Conservation (phyloP, 1,140 invertebrate genomes). For the Dermatophagoides farinae region DNA sequence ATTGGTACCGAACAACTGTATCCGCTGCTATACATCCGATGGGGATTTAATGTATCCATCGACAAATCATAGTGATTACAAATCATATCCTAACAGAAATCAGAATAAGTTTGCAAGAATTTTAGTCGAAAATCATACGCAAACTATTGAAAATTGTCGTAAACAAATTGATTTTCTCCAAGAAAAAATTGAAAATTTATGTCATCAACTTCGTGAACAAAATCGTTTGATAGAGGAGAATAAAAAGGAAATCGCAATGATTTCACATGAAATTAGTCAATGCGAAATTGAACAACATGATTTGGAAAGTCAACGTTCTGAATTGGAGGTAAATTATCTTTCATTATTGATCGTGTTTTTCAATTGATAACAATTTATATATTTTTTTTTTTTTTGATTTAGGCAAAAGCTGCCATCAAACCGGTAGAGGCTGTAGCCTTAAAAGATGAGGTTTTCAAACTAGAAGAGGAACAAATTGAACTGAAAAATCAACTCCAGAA, state of each 20-base stretch:
- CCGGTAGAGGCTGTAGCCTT: conserved; percentile 4
- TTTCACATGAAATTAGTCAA: neutral
- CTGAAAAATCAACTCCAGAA: neutral
- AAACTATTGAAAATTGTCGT: neutral
- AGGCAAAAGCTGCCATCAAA: neutral
- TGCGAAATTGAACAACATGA: neutral
- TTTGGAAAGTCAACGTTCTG: neutral
- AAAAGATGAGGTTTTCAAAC: conserved; percentile 5
- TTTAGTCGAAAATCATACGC: neutral
- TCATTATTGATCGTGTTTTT: neutral
- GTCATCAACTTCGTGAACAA: neutral
- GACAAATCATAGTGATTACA: conserved; percentile 3
- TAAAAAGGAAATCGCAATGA: neutral
- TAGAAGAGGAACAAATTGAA: neutral
- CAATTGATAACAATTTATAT: neutral
- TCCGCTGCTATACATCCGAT: conserved; percentile 18
- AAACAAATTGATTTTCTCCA: neutral
- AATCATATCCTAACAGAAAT: neutral
- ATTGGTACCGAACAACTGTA: conserved; percentile 18
- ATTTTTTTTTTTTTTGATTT: neutral
- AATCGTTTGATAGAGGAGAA: neutral
- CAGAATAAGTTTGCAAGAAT: neutral
- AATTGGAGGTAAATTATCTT: neutral
- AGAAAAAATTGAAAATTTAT: no score
- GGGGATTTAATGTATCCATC: conserved; percentile 13